These are phyloP conservation scores for Ceyx cyanopectus DNA, from an alignment of 2,113 vertebrate genomes.

Conservation along the genomic window DNA sequence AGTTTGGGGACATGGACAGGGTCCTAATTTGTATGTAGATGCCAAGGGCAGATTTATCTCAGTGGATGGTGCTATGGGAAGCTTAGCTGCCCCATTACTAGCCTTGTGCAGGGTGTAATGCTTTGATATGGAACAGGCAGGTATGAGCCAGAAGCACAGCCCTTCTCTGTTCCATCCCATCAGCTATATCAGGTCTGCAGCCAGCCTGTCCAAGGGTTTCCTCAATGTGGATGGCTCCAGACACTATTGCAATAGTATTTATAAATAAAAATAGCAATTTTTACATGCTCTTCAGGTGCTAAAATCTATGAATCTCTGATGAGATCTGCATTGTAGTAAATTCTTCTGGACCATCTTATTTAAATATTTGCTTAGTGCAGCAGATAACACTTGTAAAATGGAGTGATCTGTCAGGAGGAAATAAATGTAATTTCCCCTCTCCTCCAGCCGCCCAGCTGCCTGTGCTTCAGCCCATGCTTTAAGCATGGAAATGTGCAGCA, in stretches of 20 bases:
- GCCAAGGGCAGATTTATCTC: not conserved
- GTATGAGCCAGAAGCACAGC: not conserved
- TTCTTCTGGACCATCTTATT: slow-evolving; percentile 34
- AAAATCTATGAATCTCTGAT: not conserved
- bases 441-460: not conserved
- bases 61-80: not conserved
- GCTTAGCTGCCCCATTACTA: not conserved
- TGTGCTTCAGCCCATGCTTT: not conserved
- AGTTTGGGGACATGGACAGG: not conserved
- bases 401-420: slow-evolving; percentile 46
- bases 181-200: fast-evolving
- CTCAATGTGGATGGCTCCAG: not conserved
- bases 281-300: not conserved
- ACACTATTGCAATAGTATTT: not conserved
- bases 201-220: not conserved
- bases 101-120: not conserved
- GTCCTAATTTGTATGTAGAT: not conserved
- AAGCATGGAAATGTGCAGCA: not conserved
- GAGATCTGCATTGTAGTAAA: slow-evolving; percentile 23
- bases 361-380: slow-evolving; percentile 68
- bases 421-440: slow-evolving; percentile 33
- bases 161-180: not conserved
- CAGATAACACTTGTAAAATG: slow-evolving; percentile 25
- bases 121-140: not conserved
- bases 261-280: not conserved